Evolutionary conservation across 2,797 vertebrate species (phyloP).

Genomic region (Potorous gilbertii): DNA sequence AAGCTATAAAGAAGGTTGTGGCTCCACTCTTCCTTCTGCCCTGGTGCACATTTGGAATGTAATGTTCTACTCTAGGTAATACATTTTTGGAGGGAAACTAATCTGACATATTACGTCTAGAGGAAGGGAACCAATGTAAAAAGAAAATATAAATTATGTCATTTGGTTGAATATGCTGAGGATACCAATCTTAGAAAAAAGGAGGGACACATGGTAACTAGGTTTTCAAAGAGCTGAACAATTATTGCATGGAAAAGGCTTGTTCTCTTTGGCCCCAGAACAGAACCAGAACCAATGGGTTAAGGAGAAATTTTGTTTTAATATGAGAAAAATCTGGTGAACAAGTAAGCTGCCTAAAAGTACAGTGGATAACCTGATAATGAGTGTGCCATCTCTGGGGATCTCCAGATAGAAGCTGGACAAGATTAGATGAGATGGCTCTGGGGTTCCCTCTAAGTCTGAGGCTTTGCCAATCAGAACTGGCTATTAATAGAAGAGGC

Average conservation of each 20-base stretch:
- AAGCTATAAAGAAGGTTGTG: background rate
- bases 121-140: background rate
- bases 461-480: background rate
- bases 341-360: background rate
- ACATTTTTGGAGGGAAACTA: background rate
- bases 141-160: background rate
- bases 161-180: background rate
- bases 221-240: background rate
- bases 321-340: background rate
- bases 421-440: background rate
- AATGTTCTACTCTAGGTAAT: background rate
- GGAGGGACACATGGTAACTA: background rate
- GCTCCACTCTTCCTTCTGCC: background rate
- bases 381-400: background rate
- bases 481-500: background rate
- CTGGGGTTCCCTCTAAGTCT: background rate
- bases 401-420: background rate
- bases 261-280: background rate
- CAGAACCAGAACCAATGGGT: background rate
- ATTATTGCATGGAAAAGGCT: background rate
- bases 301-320: background rate
- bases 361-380: background rate
- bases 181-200: background rate
- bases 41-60: background rate
- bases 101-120: background rate